Evolutionary conservation across 1,140 invertebrate species (phyloP), one percentile per base, ranked within the genome.

Genomic region (Tribolium castaneum): DNA sequence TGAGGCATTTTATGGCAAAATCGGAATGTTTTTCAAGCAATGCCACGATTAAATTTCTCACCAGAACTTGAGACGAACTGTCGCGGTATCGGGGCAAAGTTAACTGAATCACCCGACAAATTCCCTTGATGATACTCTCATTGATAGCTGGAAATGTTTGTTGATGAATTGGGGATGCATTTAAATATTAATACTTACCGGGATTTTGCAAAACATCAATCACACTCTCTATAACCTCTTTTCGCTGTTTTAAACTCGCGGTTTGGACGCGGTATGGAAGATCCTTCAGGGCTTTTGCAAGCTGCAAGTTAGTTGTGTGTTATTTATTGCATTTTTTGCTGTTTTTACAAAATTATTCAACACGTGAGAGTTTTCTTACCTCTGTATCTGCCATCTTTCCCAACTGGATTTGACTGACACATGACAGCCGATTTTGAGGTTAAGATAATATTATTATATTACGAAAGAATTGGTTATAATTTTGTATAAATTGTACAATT

Each of bases 1-100:
- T 87, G 78, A 97, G 87, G 86, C 90, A 89, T 84, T 93, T 94
- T 2, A 94, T 85, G 50, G 93, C 91, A 86, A 90, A 90, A 83
- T 93, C 90, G 74, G 91, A 87, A 87, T 96, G 92, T 35, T 89
- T 86, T 66, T 89, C 89, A 2, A 92, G 85, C 2, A 97, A 85
- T 34, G 90, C 90, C 35, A 87, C 85, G n/a, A 97, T 89, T 34
- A 96, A 86, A 70, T 90, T 89, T 80, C 90, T 90, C 12, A 96
- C 90, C 83, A 93, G 91, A 39, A 90, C 90, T 83, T 95, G 92
- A 2, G 95, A 97, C 76, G 90, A 87, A 56, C 90, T 90, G 87
- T 97, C 95, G 81, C 92, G 89, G 84, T 97, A 97, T 80, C 93
- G 90, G 74, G 92, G 91, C 77, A 97, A 87, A 6, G 94, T 94